Conservation (phyloP, 2,113 vertebrate species). For the Varanus salvator region DNA sequence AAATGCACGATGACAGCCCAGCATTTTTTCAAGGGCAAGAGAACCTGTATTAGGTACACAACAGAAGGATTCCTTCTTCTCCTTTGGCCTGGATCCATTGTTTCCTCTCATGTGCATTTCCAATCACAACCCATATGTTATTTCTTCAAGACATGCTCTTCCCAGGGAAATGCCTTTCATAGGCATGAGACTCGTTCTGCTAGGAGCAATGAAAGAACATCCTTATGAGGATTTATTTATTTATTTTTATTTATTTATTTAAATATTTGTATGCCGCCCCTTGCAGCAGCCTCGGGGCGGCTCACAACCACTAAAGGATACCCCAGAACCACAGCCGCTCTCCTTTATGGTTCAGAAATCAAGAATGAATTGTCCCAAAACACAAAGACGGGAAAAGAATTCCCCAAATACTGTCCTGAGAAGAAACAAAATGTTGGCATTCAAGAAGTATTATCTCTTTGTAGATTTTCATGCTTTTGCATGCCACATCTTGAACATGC, state of each 20-base stretch:
- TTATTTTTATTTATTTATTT: too few relatives aligned
- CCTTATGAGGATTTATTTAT: slow-evolving; percentile 10
- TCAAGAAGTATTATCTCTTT: not conserved
- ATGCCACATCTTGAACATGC: not conserved
- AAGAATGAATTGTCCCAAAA: not conserved
- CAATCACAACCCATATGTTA: slow-evolving; percentile 23
- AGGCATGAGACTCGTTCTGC: slow-evolving; percentile 31
- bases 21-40: slow-evolving; percentile 73
- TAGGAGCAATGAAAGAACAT: slow-evolving; percentile 11
- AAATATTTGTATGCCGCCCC: too few relatives aligned
- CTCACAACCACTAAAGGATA: too few relatives aligned
- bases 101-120: slow-evolving; percentile 40
- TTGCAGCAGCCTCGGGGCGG: too few relatives aligned
- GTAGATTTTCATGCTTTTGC: not conserved
- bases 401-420: not conserved
- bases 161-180: slow-evolving; percentile 51
- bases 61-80: slow-evolving; percentile 26
- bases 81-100: slow-evolving; percentile 51
- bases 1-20: slow-evolving; percentile 66
- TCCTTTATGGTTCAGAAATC: not conserved
- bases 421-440: not conserved
- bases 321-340: not conserved
- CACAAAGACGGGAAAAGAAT: not conserved
- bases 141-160: slow-evolving; percentile 58
- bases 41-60: slow-evolving; percentile 44